Percentiles rank a stretch among this genome's conserved stretches.
Conservation (phyloP, 2,797 vertebrate genomes). For the Hydrolagus colliei region DNA sequence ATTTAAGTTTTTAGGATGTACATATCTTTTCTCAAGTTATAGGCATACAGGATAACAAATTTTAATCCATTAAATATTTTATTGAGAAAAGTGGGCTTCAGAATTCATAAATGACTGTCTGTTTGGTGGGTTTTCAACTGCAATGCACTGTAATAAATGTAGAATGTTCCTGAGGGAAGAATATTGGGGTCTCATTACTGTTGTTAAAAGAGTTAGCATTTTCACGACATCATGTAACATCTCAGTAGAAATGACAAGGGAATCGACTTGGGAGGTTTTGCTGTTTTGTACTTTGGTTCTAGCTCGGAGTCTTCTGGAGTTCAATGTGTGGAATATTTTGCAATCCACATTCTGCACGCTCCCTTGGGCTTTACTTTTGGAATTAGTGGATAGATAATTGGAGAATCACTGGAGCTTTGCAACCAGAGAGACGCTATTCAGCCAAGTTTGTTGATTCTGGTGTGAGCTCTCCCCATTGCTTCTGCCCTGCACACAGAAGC, state of each 20-base stretch:
- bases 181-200: background rate
- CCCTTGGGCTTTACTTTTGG: background rate
- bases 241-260: background rate
- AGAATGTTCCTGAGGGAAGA: background rate
- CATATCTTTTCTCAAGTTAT: background rate
- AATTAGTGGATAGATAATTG: background rate
- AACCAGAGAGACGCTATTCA: background rate
- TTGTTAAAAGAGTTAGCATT: background rate
- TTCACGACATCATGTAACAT: background rate
- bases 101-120: no score
- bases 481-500: background rate
- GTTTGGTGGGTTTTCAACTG: background rate
- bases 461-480: background rate
- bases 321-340: background rate
- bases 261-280: background rate
- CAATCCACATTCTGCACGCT: background rate
- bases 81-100: background rate
- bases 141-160: background rate
- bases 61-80: background rate
- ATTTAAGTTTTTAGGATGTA: background rate
- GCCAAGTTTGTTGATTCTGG: background rate
- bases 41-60: background rate
- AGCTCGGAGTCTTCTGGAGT: background rate
- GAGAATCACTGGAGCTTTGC: background rate
- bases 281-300: background rate